Conservation (phyloP, 2,797 vertebrate genomes). For the Dendrocincla tyrannina region DNA sequence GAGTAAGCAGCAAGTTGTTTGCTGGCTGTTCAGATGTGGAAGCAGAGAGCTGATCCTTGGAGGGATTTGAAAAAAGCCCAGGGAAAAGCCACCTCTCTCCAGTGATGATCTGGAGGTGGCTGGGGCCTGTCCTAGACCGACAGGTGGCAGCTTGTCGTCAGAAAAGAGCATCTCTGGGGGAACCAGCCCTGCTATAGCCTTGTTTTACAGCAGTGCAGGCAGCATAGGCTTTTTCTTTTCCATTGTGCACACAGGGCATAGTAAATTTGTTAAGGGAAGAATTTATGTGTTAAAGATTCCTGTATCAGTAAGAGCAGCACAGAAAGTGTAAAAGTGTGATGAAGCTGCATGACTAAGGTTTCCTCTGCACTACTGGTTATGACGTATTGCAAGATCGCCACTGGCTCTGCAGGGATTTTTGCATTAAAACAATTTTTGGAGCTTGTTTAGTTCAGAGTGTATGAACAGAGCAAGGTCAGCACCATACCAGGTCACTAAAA, state of each 20-base stretch:
- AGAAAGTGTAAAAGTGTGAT: background rate
- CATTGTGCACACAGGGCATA: background rate
- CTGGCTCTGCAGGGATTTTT: background rate
- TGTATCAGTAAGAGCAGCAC: background rate
- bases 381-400: background rate
- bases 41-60: background rate
- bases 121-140: background rate
- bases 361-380: background rate
- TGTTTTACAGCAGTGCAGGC: background rate
- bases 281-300: background rate
- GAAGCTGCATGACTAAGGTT: background rate
- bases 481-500: background rate
- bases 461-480: background rate
- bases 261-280: background rate
- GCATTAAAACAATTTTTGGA: background rate
- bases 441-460: background rate
- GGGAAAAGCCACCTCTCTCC: fast-evolving
- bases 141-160: slow-evolving; percentile 29
- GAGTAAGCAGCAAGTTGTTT: background rate
- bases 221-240: background rate
- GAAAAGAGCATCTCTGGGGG: background rate
- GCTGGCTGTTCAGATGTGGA: background rate
- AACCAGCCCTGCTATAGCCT: background rate
- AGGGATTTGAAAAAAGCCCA: background rate
- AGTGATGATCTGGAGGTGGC: background rate